Percentiles rank a stretch among this genome's conserved stretches.
phyloP scores from a whole-genome alignment of 2,113 vertebrate genomes.

The Synodontis membranacea region DNA sequence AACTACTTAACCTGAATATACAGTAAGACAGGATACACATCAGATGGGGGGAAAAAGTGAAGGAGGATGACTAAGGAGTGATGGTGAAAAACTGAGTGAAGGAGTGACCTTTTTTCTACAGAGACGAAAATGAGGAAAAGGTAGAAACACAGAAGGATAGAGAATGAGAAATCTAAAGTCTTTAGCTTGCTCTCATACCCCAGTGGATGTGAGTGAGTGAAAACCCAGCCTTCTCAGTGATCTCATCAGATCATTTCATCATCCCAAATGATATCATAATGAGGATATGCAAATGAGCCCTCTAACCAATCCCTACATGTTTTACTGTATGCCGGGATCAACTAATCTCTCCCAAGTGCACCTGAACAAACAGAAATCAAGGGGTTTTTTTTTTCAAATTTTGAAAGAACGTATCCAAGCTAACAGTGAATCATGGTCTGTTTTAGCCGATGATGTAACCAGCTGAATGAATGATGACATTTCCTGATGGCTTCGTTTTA shows the following conservation, averaged over 20 bases:
- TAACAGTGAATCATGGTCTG: background rate
- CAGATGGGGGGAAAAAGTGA: background rate
- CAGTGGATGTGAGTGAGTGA: background rate
- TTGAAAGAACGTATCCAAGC: background rate
- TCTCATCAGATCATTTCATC: background rate
- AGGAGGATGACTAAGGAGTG: background rate
- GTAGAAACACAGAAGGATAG: background rate
- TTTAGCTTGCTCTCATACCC: background rate
- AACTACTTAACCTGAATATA: no score
- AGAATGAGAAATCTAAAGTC: background rate
- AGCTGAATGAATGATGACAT: constrained; percentile 20
- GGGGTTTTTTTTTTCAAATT: background rate
- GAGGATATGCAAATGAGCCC: background rate
- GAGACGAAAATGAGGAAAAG: background rate
- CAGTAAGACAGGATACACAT: background rate
- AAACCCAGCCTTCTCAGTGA: background rate
- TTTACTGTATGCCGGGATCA: background rate
- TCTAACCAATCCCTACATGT: background rate
- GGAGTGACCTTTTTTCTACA: no score
- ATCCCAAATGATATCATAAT: background rate
- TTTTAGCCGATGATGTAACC: constrained; percentile 17
- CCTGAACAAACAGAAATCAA: background rate
- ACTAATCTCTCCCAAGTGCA: background rate
- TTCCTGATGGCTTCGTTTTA: constrained; percentile 25
- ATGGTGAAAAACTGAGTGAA: background rate